Conservation (phyloP, 2,113 vertebrate genomes). For the Alexandromys fortis region DNA sequence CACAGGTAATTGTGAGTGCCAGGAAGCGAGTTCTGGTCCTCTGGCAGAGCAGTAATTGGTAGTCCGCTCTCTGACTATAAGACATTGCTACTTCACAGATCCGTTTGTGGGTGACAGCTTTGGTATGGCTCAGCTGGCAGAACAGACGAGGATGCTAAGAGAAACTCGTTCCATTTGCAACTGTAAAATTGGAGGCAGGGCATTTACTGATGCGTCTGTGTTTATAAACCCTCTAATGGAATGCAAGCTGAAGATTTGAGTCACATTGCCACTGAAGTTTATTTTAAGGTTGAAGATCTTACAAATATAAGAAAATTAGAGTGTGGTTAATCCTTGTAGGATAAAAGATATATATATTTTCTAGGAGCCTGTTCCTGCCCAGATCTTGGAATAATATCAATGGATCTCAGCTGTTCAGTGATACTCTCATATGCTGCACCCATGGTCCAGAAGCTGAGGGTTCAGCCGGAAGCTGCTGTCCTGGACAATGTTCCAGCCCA, state of each 20-base stretch:
- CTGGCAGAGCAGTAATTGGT: background rate
- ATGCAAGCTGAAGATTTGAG: background rate
- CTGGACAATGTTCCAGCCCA: background rate
- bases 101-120: background rate
- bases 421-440: background rate
- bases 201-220: background rate
- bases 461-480: background rate
- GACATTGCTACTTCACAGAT: background rate
- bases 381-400: background rate
- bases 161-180: background rate
- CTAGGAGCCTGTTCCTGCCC: background rate
- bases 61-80: background rate
- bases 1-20: background rate
- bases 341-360: background rate
- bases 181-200: background rate
- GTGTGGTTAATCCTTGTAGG: background rate
- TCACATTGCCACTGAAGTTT: background rate
- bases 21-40: background rate
- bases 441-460: background rate
- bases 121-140: background rate
- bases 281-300: slow-evolving; percentile 37
- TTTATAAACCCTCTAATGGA: background rate
- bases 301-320: background rate
- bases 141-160: background rate
- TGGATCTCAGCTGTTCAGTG: background rate